Evolutionary conservation across 2,797 vertebrate genomes (phyloP).

Genomic region (Muscicapa striata): DNA sequence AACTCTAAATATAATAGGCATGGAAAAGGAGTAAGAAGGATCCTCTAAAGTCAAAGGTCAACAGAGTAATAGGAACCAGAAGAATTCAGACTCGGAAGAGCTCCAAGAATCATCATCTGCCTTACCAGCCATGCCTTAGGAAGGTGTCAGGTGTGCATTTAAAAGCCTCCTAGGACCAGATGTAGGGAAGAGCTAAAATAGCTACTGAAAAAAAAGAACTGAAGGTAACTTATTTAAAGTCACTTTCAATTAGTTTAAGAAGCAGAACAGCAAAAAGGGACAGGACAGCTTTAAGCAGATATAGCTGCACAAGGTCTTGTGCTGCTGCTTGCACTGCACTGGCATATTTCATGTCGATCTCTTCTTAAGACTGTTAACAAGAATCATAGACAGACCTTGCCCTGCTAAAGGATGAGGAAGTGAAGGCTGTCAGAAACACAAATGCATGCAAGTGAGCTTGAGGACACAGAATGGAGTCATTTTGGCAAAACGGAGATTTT

Average conservation of each 20-base stretch:
- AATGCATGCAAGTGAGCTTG: neutral
- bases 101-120: neutral
- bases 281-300: neutral
- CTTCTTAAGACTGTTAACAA: neutral
- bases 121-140: neutral
- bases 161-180: neutral
- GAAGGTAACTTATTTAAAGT: slow-evolving; percentile 16
- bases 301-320: neutral
- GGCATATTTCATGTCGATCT: neutral
- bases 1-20: neutral
- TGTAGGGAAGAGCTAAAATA: neutral
- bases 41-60: neutral
- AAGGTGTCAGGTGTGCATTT: neutral
- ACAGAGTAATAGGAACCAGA: neutral
- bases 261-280: slow-evolving; percentile 10
- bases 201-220: neutral
- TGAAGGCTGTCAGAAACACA: neutral
- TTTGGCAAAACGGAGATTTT: neutral
- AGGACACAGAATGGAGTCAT: neutral
- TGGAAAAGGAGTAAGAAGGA: neutral
- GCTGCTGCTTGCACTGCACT: neutral
- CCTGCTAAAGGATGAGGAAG: neutral
- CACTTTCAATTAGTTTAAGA: slow-evolving; percentile 25
- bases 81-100: neutral
- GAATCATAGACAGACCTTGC: neutral